Evolutionary conservation across 1,140 invertebrate species (phyloP), one percentile per base, ranked within the genome.

Genomic region (Heliconius melpomene): DNA sequence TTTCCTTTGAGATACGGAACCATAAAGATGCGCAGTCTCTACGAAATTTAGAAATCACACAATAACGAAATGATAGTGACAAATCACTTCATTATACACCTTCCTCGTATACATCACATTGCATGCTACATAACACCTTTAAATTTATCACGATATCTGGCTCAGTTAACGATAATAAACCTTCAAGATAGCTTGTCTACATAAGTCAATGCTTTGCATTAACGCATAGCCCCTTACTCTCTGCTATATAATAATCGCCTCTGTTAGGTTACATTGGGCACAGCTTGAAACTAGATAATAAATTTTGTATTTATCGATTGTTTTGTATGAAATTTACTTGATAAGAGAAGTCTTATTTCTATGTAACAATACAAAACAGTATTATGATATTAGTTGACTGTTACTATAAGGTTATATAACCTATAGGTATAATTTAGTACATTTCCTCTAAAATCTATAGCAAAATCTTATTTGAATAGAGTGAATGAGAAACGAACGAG

Each of bases 381-480:
- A 60, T 23, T 60, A 60, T 8, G 54, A 9, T 26, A 23, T 60
- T 26, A n/a, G n/a, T 23, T 11, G n/a, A 23, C 9, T 11, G 54
- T 60, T 60, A n/a, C 54, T 60, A 23, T 23, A n/a, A 20, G 9
- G 20, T 26, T 23, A 60, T 60, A 26, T 52, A 20, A 52, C 1
- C 54, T 60, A n/a, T 72, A 46, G 40, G 13, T 46, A 77, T 20
- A 36, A 76, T 46, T 75, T 50, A 72, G 73, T 57, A 60, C 20
- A 60, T 40, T 78, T 75, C 78, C 80, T 76, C 75, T 81, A 32
- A 72, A 46, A 83, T 84, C 88, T 84, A 83, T 85, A 82, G 80
- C 80, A 77, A 87, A 85, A 84, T 87, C 85, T 81, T 82, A 84
- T 85, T 86, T 87, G 88, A 89, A 88, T 88, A 84, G 83, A 82